A percentile compares a stretch with the other conserved stretches of the same genome.
These are phyloP conservation scores for Sus cebifrons DNA, from an alignment of 2,797 vertebrate species.

Conservation along the genomic window DNA sequence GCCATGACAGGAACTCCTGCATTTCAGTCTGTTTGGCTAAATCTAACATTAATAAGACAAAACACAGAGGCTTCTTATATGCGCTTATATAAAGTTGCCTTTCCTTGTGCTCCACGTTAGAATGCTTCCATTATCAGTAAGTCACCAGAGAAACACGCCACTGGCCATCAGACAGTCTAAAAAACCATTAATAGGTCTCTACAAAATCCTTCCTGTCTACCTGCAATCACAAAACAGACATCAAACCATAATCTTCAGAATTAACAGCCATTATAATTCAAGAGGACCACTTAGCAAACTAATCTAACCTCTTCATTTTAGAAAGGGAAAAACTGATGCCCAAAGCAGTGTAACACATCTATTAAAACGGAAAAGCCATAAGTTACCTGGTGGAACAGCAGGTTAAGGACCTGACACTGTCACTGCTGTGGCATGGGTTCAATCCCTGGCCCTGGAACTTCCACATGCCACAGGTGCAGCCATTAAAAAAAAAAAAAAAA, in stretches of 20 bases:
- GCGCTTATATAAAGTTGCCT: not conserved
- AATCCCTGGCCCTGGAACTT: no score
- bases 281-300: constrained; percentile 37
- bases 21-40: constrained; percentile 30
- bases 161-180: constrained; percentile 55
- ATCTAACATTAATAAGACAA: constrained; percentile 38
- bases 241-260: constrained; percentile 56
- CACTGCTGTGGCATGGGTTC: no score
- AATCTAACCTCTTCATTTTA: not conserved
- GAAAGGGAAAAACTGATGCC: constrained; percentile 33
- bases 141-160: constrained; percentile 26
- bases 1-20: no score
- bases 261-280: constrained; percentile 16
- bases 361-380: constrained; percentile 3
- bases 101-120: not conserved
- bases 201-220: constrained; percentile 17
- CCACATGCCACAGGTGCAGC: no score
- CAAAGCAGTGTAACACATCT: not conserved
- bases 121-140: constrained; percentile 14
- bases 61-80: not conserved
- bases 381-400: no score
- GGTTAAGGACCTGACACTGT: no score
- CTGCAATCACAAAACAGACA: constrained; percentile 63
- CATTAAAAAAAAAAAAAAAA: no score
- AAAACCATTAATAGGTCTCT: not conserved